A percentile compares a stretch with the other conserved stretches of the same genome.
These are phyloP conservation scores for Acrocephalus scirpaceus DNA, from an alignment of 2,797 vertebrate species.

Conservation along the genomic window DNA sequence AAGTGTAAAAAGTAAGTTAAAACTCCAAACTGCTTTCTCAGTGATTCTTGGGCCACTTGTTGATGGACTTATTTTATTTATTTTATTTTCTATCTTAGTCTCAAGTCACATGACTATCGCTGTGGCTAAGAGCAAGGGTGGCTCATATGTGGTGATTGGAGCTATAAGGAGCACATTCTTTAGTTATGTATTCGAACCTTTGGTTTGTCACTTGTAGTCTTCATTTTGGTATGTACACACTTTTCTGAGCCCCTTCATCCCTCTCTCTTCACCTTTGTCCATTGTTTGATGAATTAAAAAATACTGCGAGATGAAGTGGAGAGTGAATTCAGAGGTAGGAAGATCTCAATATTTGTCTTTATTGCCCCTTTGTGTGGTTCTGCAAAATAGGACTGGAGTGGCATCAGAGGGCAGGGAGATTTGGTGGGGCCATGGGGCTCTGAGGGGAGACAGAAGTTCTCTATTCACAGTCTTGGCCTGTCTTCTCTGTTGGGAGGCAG, in stretches of 20 bases:
- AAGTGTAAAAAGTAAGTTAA: background rate
- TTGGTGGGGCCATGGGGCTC: background rate
- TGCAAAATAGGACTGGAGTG: background rate
- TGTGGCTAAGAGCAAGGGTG: background rate
- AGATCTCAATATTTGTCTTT: background rate
- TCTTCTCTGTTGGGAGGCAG: background rate
- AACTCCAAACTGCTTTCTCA: background rate
- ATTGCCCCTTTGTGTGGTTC: background rate
- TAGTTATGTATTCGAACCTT: background rate
- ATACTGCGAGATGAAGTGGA: background rate
- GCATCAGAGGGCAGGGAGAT: too few species aligned
- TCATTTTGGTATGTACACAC: background rate
- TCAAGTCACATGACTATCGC: background rate
- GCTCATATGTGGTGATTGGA: background rate
- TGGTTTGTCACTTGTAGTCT: background rate
- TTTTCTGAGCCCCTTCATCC: background rate
- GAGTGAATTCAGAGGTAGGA: background rate
- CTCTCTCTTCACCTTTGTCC: background rate
- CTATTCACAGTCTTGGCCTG: background rate
- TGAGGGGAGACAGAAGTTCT: background rate
- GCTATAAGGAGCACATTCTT: background rate
- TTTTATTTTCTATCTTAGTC: background rate
- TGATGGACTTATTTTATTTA: background rate
- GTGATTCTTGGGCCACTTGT: background rate
- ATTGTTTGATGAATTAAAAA: background rate